Evolutionary conservation across 2,797 vertebrate genomes (phyloP), one percentile per base, ranked within the genome.

Genomic region (Telmatherina bonti): DNA sequence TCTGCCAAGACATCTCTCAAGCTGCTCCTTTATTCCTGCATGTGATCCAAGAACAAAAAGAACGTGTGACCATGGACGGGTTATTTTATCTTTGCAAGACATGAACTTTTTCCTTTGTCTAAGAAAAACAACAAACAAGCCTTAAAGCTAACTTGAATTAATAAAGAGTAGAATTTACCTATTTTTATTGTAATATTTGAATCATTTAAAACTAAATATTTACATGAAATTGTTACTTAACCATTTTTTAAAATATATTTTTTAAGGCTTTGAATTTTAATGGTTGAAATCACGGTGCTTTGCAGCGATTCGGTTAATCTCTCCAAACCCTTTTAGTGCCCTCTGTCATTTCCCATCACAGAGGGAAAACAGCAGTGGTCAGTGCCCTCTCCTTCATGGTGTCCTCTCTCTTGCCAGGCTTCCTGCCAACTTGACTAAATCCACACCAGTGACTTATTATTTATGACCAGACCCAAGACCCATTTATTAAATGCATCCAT

Each of bases 401-500:
- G 22, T 57, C 52, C 62, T 61, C 61, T 35, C 78, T 67, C 35
- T 67, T 67, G 38, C 58, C 76, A 59, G 73, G 76, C 69, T 57
- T 62, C 31, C 68, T 62, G 82, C 81, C 86, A 87, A 54, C 59
- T 26, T 51, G 55, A 57, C 78, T 75, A 81, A 78, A 85, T 79
- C 74, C 68, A 66, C 6, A 66, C 60, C 62, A 62, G 29, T 56
- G 69, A 72, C 71, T 76, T 45, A 5, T 56, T 78, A 85, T 85
- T 88, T 84, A 90, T 77, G 79, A 81, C 53, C 86, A 67, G 74
- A 77, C 61, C 64, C 63, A 43, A 47, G 63, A 72, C 60, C 70
- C 82, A 86, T 88, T 85, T 76, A 88, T 85, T 81, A 85, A 87
- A 71, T 68, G 84, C 76, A 75, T 62, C 61, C 36, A 53, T 73